phyloP scores from a whole-genome alignment of 2,888 invertebrate genomes.

The Hesperia comma region DNA sequence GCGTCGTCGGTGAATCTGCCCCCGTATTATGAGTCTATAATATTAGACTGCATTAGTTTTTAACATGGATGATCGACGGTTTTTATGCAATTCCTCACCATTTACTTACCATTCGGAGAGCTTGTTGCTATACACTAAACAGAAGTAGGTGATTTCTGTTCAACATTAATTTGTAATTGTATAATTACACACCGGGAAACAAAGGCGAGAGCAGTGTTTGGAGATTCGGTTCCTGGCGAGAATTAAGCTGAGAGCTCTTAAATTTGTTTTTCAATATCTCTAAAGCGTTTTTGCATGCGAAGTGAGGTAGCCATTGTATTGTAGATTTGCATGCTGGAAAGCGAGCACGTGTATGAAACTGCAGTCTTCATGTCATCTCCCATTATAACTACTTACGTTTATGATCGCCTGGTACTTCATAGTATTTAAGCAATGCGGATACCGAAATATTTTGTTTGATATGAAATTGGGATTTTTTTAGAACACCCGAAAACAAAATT shows the following conservation, averaged over 20 bases:
- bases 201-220: constrained; percentile 19
- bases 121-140: no score
- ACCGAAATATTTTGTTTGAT: no score
- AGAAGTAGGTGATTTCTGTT: not conserved
- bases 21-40: no score
- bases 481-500: no score
- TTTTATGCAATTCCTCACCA: no score
- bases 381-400: not conserved
- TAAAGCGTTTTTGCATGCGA: constrained; percentile 29
- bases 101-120: no score
- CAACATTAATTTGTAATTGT: constrained; percentile 3
- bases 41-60: no score
- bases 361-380: not conserved
- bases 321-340: constrained; percentile 19
- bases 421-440: not conserved
- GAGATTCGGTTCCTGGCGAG: constrained; percentile 16
- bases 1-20: no score
- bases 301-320: constrained; percentile 1
- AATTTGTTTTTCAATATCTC: constrained; percentile 37
- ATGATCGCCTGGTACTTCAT: constrained; percentile 1
- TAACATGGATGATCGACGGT: no score
- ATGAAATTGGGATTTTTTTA: no score
- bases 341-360: not conserved
- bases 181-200: constrained; percentile 18
- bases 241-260: constrained; percentile 22